Percentiles rank a stretch among this genome's conserved stretches.
phyloP scores from a whole-genome alignment of 2,797 vertebrate species.

The Myripristis murdjan region DNA sequence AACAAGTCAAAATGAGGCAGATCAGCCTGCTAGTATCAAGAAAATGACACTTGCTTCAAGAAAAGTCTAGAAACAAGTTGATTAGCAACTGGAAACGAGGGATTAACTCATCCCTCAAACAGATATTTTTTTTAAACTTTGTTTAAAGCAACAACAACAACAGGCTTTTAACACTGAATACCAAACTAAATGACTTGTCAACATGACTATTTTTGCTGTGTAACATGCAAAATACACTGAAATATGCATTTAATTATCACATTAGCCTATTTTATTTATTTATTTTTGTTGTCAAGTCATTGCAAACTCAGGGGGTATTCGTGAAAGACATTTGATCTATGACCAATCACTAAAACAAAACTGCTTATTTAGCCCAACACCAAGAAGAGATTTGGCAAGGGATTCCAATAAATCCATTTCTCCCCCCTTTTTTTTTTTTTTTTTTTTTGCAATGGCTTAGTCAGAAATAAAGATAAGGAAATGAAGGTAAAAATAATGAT shows the following conservation, averaged over 20 bases:
- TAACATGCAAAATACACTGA: no score
- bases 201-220: no score
- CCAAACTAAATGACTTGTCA: neutral
- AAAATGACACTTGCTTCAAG: no score
- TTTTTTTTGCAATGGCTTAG: conserved; percentile 1
- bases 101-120: no score
- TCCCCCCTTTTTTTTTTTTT: neutral
- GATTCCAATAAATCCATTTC: conserved; percentile 2
- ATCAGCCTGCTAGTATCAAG: no score
- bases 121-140: no score
- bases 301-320: neutral
- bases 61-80: no score
- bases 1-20: no score
- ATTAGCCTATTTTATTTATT: neutral
- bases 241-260: neutral
- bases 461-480: conserved; percentile 41
- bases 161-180: no score
- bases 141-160: no score
- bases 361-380: neutral
- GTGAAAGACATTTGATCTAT: conserved; percentile 21
- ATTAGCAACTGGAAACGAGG: no score
- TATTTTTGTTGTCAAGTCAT: conserved; percentile 18
- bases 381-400: conserved; percentile 2
- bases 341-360: conserved; percentile 8
- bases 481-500: conserved; percentile 55